phyloP scores from a whole-genome alignment of 2,797 vertebrate species.

The Brachymystax lenok region DNA sequence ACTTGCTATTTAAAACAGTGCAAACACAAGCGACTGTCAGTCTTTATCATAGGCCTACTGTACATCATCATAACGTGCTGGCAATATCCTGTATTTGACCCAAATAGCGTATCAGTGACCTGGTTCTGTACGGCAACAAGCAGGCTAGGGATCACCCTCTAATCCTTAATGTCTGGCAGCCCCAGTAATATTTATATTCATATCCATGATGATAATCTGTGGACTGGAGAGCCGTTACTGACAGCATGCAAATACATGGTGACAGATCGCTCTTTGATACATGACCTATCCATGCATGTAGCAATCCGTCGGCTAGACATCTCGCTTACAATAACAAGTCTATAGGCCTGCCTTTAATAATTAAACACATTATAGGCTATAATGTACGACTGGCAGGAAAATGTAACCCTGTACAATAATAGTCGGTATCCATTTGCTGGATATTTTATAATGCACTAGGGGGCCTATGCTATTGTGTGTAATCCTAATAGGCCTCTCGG shows the following conservation, averaged over 20 bases:
- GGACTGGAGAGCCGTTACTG: neutral
- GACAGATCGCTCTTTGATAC: neutral
- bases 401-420: no score
- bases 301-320: neutral
- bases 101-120: slow-evolving; percentile 44
- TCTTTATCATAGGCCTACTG: neutral
- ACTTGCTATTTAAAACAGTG: neutral
- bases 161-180: slow-evolving; percentile 64
- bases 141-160: slow-evolving; percentile 54
- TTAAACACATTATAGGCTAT: no score
- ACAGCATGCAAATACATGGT: neutral
- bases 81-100: slow-evolving; percentile 44
- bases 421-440: no score
- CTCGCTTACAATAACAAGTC: neutral
- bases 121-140: slow-evolving; percentile 4
- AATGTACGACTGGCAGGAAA: no score
- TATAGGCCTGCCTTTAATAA: no score
- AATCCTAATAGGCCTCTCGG: no score
- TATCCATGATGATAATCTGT: neutral
- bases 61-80: neutral
- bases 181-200: slow-evolving; percentile 14
- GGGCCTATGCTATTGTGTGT: no score
- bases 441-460: no score
- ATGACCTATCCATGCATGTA: neutral
- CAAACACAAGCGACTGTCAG: neutral